Base-by-base conservation (phyloP, 1,140 invertebrate species). In the Reticulitermes speratus region DNA sequence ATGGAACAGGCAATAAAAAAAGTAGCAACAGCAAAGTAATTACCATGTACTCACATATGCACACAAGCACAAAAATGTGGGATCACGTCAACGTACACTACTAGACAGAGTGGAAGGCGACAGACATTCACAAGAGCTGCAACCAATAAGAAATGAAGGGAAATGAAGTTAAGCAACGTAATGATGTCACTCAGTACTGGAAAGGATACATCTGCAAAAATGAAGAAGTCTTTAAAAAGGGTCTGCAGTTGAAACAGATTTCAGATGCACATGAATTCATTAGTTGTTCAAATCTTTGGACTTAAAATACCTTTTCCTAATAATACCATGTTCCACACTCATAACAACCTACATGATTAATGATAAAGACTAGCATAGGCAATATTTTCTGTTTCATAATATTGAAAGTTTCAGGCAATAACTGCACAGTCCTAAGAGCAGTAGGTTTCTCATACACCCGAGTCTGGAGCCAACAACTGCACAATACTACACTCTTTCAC, bases 281-380 rank as follows among this genome's bases (percentile, higher is more conserved):
- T 52, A 84, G 32, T 44, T 84, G 30, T 82, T 86, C 59, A 44
- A 59, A 86, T 86, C 86, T 86, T 86, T 86, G 86, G 86, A 86
- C 44, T 84, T 82, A 86, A 86, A 86, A 84, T 86, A 86, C 38
- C 32, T 86, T n/a, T 48, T 44, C 83, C 69, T 84, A 84, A 48
- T 65, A 30, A 59, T 86, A 44, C 65, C 83, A 16, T n/a, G n/a
- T 75, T 75, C n/a, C 83, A 86, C 48, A 83, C 44, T 84, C 82
- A 84, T 84, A 82, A 52, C 44, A 55, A 44, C 48, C 32, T 84
- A 84, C 59, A n/a, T n/a, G 84, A 81, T 48, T 84, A 65, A 86
- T 38, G 52, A 86, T 86, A 86, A 86, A 86, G 86, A 86, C 86
- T 86, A 86, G 86, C 86, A 86, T 86, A 44, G 23, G 75, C 38